phyloP scores from a whole-genome alignment of 1,140 invertebrate species.

The Drosophila seguyi region DNA sequence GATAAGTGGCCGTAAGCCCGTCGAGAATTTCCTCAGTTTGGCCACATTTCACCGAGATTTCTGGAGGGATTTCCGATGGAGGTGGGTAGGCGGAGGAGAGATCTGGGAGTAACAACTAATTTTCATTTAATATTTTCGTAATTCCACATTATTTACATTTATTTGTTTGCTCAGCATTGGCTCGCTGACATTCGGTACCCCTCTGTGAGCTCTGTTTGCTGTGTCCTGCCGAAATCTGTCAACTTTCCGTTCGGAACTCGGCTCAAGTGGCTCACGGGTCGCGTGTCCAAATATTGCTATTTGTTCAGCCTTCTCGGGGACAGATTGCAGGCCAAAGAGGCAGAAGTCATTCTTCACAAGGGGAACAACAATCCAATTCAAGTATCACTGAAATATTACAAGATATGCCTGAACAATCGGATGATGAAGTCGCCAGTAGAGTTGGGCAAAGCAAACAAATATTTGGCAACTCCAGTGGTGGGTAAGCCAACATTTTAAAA shows the following conservation, averaged over 20 bases:
- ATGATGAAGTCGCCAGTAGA: constrained; percentile 22
- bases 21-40: constrained; percentile 23
- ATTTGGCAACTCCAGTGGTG: neutral
- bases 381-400: constrained; percentile 22
- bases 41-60: constrained; percentile 27
- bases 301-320: constrained; percentile 60
- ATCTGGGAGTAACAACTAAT: constrained; percentile 47
- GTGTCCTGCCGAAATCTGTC: constrained; percentile 69
- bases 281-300: constrained; percentile 71
- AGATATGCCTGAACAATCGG: constrained; percentile 18
- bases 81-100: neutral
- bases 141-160: constrained; percentile 79
- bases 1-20: constrained; percentile 74
- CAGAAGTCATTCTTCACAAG: constrained; percentile 2
- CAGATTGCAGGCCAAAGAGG: constrained; percentile 21
- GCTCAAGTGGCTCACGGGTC: constrained; percentile 70
- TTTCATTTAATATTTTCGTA: constrained; percentile 71
- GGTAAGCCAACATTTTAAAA: neutral
- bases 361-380: constrained; percentile 21
- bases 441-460: constrained; percentile 10
- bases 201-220: constrained; percentile 44
- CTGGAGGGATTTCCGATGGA: constrained; percentile 8
- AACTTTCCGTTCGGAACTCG: constrained; percentile 54
- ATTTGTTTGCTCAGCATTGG: constrained; percentile 80
- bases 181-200: constrained; percentile 58